Conservation (phyloP, 2,797 vertebrate species). For the Eleutherodactylus coqui region DNA sequence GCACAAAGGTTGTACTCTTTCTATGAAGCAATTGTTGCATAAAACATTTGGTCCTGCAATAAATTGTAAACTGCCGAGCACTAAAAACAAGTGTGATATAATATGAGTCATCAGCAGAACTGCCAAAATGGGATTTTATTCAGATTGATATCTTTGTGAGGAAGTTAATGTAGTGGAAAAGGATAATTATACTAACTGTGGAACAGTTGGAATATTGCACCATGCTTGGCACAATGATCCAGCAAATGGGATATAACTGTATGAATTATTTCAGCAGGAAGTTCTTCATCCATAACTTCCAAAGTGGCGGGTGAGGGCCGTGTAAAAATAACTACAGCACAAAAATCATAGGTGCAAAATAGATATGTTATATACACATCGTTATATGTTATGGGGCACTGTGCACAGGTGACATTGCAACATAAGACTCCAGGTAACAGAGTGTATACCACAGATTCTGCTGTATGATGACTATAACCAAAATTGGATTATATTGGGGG, state of each 20-base stretch:
- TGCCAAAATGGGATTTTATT: not conserved
- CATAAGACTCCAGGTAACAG: too few species aligned
- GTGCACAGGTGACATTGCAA: too few species aligned
- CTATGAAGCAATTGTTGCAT: not conserved
- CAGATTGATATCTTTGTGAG: not conserved
- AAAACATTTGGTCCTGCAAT: not conserved
- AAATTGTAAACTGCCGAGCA: not conserved
- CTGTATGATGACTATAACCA: too few species aligned
- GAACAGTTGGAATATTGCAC: slow-evolving; percentile 1
- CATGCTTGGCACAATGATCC: not conserved
- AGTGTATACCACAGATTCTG: too few species aligned
- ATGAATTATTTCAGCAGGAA: not conserved
- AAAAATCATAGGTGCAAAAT: not conserved
- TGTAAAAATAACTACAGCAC: not conserved
- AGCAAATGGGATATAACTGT: not conserved
- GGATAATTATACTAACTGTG: not conserved
- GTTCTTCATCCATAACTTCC: not conserved
- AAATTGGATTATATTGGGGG: too few species aligned
- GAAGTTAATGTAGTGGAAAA: slow-evolving; percentile 8
- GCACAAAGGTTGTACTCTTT: too few species aligned
- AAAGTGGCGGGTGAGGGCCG: too few species aligned
- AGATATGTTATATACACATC: not conserved
- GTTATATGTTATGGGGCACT: not conserved
- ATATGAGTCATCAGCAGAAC: not conserved
- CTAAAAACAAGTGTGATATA: not conserved